Conservation (phyloP, 2,113 vertebrate genomes). For the Bubo bubo region DNA sequence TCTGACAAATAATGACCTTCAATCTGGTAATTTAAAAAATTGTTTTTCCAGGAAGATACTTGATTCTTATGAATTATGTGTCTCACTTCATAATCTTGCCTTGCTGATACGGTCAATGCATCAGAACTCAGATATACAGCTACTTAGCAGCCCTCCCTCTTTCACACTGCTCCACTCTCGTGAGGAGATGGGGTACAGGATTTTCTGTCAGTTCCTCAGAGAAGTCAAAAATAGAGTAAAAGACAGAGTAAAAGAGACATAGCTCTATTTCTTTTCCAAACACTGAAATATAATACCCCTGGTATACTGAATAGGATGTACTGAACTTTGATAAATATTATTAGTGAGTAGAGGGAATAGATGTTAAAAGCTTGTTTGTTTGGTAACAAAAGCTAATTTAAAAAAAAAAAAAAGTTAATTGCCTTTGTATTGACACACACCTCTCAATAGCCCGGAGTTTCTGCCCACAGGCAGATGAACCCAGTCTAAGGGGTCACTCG, state of each 20-base stretch:
- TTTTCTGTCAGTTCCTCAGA: background rate
- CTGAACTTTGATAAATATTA: background rate
- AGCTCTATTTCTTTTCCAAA: background rate
- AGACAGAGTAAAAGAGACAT: rapidly evolving
- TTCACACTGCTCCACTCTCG: rapidly evolving
- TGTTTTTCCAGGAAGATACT: background rate
- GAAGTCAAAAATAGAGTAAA: background rate
- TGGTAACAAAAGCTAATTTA: background rate
- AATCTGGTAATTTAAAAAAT: background rate
- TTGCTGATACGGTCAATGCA: rapidly evolving
- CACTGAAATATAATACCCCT: background rate
- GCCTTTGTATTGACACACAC: background rate
- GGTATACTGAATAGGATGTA: too few species aligned
- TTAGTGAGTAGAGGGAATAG: background rate
- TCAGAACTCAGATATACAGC: background rate
- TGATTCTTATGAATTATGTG: background rate
- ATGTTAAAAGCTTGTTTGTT: background rate
- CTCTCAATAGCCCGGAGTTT: background rate
- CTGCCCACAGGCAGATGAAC: background rate
- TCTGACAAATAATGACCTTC: background rate
- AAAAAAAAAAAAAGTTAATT: background rate
- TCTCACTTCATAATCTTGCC: background rate
- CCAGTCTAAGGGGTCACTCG: background rate
- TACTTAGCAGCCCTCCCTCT: background rate
- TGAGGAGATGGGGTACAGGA: background rate